phyloP scores from a whole-genome alignment of 2,113 vertebrate genomes.

The Pachycephala philippinensis region DNA sequence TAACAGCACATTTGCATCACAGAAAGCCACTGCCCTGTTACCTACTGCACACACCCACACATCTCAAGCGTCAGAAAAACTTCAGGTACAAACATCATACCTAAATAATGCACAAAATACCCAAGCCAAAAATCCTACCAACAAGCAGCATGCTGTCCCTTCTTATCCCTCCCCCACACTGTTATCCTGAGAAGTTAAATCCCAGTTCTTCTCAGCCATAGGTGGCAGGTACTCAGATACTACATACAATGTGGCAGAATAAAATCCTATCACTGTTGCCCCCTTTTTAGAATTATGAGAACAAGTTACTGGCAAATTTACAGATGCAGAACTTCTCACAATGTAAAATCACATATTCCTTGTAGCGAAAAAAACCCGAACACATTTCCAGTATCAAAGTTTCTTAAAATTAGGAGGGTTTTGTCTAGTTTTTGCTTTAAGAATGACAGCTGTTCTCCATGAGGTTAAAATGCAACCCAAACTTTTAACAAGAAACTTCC shows the following conservation, averaged over 20 bases:
- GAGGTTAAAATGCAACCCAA: not conserved
- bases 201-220: not conserved
- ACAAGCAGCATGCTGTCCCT: not conserved
- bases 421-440: not conserved
- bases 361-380: not conserved
- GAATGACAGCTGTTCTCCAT: not conserved
- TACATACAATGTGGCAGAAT: not conserved
- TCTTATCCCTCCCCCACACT: not conserved
- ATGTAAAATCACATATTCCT: fast-evolving
- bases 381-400: not conserved
- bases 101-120: not conserved
- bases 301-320: not conserved
- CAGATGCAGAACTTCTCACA: not conserved
- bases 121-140: not conserved
- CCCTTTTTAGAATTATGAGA: not conserved
- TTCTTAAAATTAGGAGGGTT: not conserved
- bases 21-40: not conserved
- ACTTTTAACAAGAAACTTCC: not conserved
- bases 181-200: not conserved
- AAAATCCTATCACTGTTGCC: not conserved
- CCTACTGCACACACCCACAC: not conserved
- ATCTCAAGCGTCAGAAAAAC: not conserved
- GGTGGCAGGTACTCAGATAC: not conserved
- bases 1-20: not conserved
- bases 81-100: not conserved